These are phyloP conservation scores for Aplochiton taeniatus DNA, from an alignment of 2,797 vertebrate genomes.

Conservation along the genomic window DNA sequence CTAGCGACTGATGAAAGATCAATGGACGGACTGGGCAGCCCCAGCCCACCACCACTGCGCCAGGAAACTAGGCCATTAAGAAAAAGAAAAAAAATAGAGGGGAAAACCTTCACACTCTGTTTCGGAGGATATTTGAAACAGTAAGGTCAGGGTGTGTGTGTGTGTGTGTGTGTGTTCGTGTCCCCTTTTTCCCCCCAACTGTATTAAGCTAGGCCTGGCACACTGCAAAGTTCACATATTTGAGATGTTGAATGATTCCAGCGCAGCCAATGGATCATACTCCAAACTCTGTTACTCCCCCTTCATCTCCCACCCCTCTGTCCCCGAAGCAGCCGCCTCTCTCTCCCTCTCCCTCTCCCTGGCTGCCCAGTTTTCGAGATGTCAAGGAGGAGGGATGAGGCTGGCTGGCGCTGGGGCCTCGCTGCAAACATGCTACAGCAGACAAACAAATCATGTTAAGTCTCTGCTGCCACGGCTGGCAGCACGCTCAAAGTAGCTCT, in stretches of 20 bases:
- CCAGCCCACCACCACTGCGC: constrained; percentile 55
- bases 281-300: constrained; percentile 50
- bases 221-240: constrained; percentile 28
- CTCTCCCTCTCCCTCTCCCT: constrained; percentile 5
- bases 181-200: constrained; percentile 23
- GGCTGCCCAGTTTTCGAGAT: constrained; percentile 36
- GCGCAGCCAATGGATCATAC: constrained; percentile 43
- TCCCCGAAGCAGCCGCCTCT: constrained; percentile 17
- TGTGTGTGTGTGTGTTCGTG: constrained; percentile 9
- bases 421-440: constrained; percentile 67
- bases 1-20: constrained; percentile 76
- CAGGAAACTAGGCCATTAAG: constrained; percentile 68
- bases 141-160: not conserved
- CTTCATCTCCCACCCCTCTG: constrained; percentile 14
- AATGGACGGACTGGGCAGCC: constrained; percentile 66
- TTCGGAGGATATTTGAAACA: constrained; percentile 20
- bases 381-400: constrained; percentile 48
- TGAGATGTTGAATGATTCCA: constrained; percentile 55
- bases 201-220: constrained; percentile 16
- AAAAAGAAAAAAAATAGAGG: constrained; percentile 55
- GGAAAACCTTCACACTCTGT: constrained; percentile 46
- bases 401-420: constrained; percentile 36
- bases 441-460: constrained; percentile 72
- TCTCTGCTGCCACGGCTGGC: constrained; percentile 68
- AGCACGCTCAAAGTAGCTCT: constrained; percentile 61